Conservation (phyloP, 2,113 vertebrate genomes). For the Thunnus thynnus region DNA sequence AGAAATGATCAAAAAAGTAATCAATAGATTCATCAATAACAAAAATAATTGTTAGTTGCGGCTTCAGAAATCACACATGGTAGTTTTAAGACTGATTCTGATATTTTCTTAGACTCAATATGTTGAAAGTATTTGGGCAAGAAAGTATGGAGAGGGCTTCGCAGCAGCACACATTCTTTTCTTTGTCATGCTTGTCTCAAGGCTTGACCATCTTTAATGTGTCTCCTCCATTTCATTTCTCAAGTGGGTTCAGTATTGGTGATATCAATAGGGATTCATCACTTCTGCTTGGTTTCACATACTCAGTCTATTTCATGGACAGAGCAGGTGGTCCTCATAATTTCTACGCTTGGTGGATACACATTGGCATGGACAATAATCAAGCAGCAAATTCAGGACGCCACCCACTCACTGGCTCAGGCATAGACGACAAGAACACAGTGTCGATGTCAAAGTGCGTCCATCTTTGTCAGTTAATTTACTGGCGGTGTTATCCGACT, state of each 20-base stretch:
- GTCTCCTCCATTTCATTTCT: background rate
- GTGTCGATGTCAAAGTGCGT: constrained; percentile 47
- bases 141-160: no score
- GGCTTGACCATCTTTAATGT: no score
- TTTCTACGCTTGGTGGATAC: background rate
- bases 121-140: no score
- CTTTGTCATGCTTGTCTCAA: no score
- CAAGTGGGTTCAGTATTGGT: background rate
- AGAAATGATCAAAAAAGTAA: no score
- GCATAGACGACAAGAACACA: constrained; percentile 7
- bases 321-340: constrained; percentile 12
- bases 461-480: constrained; percentile 64
- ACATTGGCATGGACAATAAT: background rate
- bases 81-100: no score
- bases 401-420: constrained; percentile 40
- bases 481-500: constrained; percentile 53
- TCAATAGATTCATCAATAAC: no score
- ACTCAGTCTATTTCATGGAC: background rate
- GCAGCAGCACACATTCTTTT: no score
- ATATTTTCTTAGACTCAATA: no score
- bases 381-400: background rate
- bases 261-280: background rate
- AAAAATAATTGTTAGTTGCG: no score
- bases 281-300: background rate
- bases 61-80: no score